Evolutionary conservation across 2,888 invertebrate genomes (phyloP).

Genomic region (Trachelus tabidus): DNA sequence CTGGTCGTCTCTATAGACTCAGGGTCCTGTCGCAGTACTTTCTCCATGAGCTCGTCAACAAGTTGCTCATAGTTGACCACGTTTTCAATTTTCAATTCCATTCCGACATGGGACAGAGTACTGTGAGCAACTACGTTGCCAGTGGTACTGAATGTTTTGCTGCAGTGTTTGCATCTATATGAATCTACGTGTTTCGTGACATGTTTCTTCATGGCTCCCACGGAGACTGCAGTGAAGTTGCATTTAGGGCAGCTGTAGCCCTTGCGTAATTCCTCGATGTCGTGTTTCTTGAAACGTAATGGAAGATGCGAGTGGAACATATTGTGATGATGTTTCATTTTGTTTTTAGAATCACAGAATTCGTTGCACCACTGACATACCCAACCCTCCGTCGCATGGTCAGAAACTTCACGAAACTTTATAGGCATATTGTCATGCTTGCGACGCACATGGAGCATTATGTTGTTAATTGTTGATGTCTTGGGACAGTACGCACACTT

Average conservation of each 20-base stretch:
- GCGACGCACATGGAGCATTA: slow-evolving; percentile 43
- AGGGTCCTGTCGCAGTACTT: slow-evolving; percentile 15
- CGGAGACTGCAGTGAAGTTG: slow-evolving; percentile 49
- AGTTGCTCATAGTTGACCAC: slow-evolving; percentile 36
- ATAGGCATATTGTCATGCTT: slow-evolving; percentile 41
- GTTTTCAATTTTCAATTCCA: slow-evolving; percentile 48
- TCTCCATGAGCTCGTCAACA: slow-evolving; percentile 41
- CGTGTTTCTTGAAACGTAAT: slow-evolving; percentile 42
- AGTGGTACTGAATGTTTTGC: slow-evolving; percentile 50
- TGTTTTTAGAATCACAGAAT: slow-evolving; percentile 50
- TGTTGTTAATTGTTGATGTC: slow-evolving; percentile 39
- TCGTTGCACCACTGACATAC: slow-evolving; percentile 58
- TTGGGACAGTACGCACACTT: slow-evolving; percentile 50
- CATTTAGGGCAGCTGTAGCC: slow-evolving; percentile 65
- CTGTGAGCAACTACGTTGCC: slow-evolving; percentile 53
- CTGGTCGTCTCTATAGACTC: background rate
- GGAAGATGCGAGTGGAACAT: slow-evolving; percentile 62
- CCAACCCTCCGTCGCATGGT: slow-evolving; percentile 42
- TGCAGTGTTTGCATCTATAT: slow-evolving; percentile 65
- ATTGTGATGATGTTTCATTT: slow-evolving; percentile 60
- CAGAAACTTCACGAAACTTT: slow-evolving; percentile 37
- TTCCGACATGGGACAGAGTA: slow-evolving; percentile 49
- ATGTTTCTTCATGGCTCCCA: slow-evolving; percentile 61
- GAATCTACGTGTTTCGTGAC: slow-evolving; percentile 64
- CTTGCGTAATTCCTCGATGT: slow-evolving; percentile 31